phyloP scores from a whole-genome alignment of 2,113 vertebrate species.

The Thunnus thynnus region DNA sequence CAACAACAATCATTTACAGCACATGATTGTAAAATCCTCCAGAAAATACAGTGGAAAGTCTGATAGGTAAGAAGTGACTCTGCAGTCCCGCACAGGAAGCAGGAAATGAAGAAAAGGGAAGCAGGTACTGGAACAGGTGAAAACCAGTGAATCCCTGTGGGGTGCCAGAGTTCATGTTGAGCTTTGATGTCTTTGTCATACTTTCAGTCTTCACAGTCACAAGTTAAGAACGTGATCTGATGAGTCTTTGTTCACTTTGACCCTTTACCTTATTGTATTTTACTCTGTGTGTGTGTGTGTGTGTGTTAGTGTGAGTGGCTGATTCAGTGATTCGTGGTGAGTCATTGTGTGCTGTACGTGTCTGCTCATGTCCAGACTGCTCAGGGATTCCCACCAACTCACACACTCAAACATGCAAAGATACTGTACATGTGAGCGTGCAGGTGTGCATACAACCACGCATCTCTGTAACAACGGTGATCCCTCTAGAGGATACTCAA shows the following conservation, averaged over 20 bases:
- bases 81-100: neutral
- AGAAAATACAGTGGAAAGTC: neutral
- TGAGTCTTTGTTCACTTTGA: slow-evolving; percentile 53
- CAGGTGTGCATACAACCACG: neutral
- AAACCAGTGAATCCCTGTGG: neutral
- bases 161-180: neutral
- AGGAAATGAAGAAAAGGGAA: slow-evolving; percentile 22
- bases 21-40: neutral
- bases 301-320: neutral
- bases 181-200: neutral
- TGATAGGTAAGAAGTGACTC: neutral
- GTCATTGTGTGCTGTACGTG: slow-evolving; percentile 35
- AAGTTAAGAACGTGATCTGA: slow-evolving; percentile 21
- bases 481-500: neutral
- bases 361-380: slow-evolving; percentile 26
- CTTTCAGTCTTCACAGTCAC: slow-evolving; percentile 11
- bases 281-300: neutral
- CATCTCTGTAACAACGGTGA: neutral
- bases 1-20: neutral
- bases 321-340: slow-evolving; percentile 48
- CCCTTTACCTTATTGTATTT: slow-evolving; percentile 1
- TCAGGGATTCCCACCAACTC: slow-evolving; percentile 63
- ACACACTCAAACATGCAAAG: neutral
- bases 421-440: neutral
- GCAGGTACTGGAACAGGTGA: slow-evolving; percentile 39